Evolutionary conservation across 2,797 vertebrate species (phyloP), one percentile per base, ranked within the genome.

Genomic region (Macrochelys suwanniensis): DNA sequence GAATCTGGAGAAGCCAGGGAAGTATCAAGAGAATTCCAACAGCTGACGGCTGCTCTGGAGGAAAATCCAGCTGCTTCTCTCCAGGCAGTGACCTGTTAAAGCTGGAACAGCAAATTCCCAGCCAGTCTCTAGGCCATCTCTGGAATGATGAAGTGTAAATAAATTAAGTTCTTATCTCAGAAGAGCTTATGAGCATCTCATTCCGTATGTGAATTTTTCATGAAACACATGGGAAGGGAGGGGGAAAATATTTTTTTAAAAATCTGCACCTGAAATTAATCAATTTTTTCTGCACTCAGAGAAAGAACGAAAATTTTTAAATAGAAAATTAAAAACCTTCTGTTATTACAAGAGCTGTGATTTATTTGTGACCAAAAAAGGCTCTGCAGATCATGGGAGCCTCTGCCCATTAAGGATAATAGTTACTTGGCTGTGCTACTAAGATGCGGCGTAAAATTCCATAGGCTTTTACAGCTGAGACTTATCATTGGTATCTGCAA

Each of bases 31-130:
- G 97, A 94, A 53, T 97, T 96, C 89, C 90, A 97, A 94, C 93
- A 97, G 96, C 96, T 96, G 96, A 96, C 3, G 85, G 85, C 93
- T 92, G 89, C 92, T 94, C 95, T 59, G 74, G 89, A 96, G 96
- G 84, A 96, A 96, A 96, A 97, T 85, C 94, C 96, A 97, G 96
- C 97, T 97, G 97, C 90, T 96, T 87, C 93, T 92, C 92, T 92
- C 96, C 94, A 94, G 47, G 74, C 87, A 85, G 94, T 97, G 96
- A 96, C 94, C 93, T 95, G 94, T 82, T 94, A 85, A 95, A 96
- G 89, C 21, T 95, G 93, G 94, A 97, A 94, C 74, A 92, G 90
- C 90, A 80, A 68, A 91, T 94, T 96, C 91, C 95, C 96, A 94
- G 83, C 91, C 90, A 85, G 82, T 87, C 87, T 89, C 90, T 47